These are phyloP conservation scores for Anguilla japonica DNA, from an alignment of 2,113 vertebrate genomes.

Conservation along the genomic window DNA sequence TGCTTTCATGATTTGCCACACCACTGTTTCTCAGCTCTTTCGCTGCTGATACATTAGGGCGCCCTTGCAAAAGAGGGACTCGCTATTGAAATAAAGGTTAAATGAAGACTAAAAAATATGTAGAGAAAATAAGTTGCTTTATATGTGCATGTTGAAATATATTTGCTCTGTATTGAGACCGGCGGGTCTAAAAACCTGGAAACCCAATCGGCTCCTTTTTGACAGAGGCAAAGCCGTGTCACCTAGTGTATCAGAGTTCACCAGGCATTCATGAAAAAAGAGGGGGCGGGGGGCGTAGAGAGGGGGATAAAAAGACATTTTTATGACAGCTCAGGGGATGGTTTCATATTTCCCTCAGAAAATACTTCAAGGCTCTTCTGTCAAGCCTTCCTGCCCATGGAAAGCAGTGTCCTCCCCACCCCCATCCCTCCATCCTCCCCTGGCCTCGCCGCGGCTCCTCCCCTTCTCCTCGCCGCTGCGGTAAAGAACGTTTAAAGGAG, in stretches of 20 bases:
- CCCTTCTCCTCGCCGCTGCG: constrained; percentile 66
- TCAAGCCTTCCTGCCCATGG: constrained; percentile 72
- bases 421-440: not conserved
- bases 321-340: constrained; percentile 90
- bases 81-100: not conserved
- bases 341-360: constrained; percentile 95
- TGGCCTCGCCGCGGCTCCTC: constrained; percentile 57
- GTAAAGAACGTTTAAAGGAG: constrained; percentile 86
- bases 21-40: not conserved
- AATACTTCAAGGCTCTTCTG: constrained; percentile 92
- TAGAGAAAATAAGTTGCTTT: not conserved
- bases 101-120: not conserved
- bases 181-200: not conserved
- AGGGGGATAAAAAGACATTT: constrained; percentile 84
- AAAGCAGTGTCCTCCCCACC: constrained; percentile 32
- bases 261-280: constrained; percentile 49
- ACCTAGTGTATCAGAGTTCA: not conserved
- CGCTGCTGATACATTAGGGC: not conserved
- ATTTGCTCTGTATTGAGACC: not conserved
- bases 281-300: constrained; percentile 77
- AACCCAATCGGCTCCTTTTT: not conserved
- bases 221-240: not conserved
- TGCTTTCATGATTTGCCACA: not conserved
- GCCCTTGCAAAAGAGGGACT: not conserved
- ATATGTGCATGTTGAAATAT: not conserved